A percentile compares a stretch with the other conserved stretches of the same genome.
These are phyloP conservation scores for Megathymus violae DNA, from an alignment of 1,140 invertebrate genomes.

Conservation along the genomic window DNA sequence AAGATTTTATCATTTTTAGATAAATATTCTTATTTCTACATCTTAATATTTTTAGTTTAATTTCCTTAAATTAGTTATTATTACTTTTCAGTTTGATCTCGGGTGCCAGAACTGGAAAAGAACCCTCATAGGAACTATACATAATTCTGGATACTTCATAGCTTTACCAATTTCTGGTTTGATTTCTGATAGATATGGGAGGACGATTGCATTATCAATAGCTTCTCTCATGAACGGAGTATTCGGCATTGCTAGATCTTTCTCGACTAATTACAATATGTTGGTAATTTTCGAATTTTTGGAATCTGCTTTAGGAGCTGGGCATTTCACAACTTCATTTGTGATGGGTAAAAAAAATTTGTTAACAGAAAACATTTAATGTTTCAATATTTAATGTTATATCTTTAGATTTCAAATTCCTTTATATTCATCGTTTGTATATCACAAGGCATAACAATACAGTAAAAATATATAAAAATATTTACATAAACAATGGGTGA, in stretches of 20 bases:
- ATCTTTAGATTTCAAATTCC: too few species aligned
- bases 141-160: conserved; percentile 88
- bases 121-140: conserved; percentile 88
- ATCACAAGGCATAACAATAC: too few species aligned
- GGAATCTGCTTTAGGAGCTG: conserved; percentile 84
- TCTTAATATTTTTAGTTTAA: too few species aligned
- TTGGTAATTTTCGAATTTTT: conserved; percentile 87
- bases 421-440: too few species aligned
- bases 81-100: conserved; percentile 61
- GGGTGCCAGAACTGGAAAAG: conserved; percentile 86
- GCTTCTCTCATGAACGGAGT: conserved; percentile 84
- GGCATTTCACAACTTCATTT: conserved; percentile 86
- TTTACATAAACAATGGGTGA: too few species aligned
- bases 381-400: too few species aligned
- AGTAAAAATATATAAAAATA: too few species aligned
- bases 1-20: too few species aligned
- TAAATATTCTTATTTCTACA: too few species aligned
- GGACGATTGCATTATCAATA: conserved; percentile 85
- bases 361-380: too few species aligned
- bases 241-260: conserved; percentile 86
- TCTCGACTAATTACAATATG: conserved; percentile 86
- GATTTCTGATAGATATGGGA: conserved; percentile 86
- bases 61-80: too few species aligned
- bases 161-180: conserved; percentile 87
- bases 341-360: conserved; percentile 84